Base-by-base conservation (phyloP, 2,113 vertebrate genomes). In the Phalacrocorax aristotelis region DNA sequence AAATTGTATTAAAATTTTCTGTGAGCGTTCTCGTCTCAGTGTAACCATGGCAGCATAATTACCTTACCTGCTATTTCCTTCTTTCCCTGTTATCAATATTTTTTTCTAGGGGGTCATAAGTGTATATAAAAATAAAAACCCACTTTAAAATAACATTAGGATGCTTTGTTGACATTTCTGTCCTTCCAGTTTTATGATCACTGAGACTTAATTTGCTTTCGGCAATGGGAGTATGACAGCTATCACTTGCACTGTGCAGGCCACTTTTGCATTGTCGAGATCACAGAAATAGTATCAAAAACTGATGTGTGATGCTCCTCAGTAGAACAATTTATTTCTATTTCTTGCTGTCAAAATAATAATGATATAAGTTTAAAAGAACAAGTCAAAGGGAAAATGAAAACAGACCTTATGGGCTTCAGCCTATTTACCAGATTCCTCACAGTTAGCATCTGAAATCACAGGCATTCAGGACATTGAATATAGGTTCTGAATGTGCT, bases 1-100 rank as follows among this genome's bases (percentile, higher is more conserved):
- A 44, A 89, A 83, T 77, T 61, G 19, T 54, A 69, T 94, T 79
- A 81, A 76, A 89, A 81, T 81, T 69, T 84, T 19, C 77, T 51
- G 25, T 36, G 44, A 84, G 61, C 61, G 75, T 89, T 93, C 25
- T 80, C 23, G 48, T 72, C 60, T 62, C 2, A 0, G 10, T 34
- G 84, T 96, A 97, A 96, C 93, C 93, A 94, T 92, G 76, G 87
- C n/a, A 94, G 82, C 87, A 76, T 85, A 95, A 96, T 83, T 93
- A 81, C 46, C 62, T 94, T 78, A 83, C 64, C 48, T 90, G 27
- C 11, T 80, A 93, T 83, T 89, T 95, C 42, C 15, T 93, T 90
- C 66, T 74, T 88, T 72, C 8, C 4, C 38, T 64, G 14, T 87
- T 82, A 91, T 44, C 78, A 90, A 8, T 87, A 69, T 23, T 49